These are phyloP conservation scores for Planiliza haematocheilus DNA, from an alignment of 2,113 vertebrate genomes.

Conservation along the genomic window DNA sequence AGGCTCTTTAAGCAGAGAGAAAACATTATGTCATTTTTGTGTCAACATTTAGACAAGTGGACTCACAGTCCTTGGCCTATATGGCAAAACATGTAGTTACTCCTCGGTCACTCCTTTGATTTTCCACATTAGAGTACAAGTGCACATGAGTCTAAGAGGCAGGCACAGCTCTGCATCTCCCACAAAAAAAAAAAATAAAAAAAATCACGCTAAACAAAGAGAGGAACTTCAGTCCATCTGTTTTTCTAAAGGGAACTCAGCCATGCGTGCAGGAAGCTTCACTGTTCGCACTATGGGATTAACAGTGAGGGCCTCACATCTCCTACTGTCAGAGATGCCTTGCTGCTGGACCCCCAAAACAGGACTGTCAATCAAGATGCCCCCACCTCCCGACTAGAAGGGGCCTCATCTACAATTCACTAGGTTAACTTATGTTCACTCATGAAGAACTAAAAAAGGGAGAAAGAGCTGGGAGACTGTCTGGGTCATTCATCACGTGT, in stretches of 20 bases:
- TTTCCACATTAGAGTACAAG: slow-evolving; percentile 31
- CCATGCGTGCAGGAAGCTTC: slow-evolving; percentile 68
- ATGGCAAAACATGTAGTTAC: background rate
- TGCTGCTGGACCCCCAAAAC: slow-evolving; percentile 42
- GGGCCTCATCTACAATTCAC: slow-evolving; percentile 26
- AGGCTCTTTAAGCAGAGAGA: background rate
- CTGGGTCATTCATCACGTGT: background rate
- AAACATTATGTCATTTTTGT: background rate
- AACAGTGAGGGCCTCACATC: slow-evolving; percentile 69
- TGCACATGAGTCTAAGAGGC: slow-evolving; percentile 12
- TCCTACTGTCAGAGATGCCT: slow-evolving; percentile 61
- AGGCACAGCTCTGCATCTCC: slow-evolving; percentile 21
- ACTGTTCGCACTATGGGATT: slow-evolving; percentile 68
- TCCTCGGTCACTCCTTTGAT: slow-evolving; percentile 15
- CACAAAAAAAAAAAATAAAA: slow-evolving; percentile 13
- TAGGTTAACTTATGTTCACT: slow-evolving; percentile 13
- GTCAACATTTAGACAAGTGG: background rate
- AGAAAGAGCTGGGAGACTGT: slow-evolving; percentile 1
- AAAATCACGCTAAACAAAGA: slow-evolving; percentile 70
- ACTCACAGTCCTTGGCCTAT: background rate
- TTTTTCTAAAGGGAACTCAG: slow-evolving; percentile 71
- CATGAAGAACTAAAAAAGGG: slow-evolving; percentile 10
- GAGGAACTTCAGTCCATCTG: slow-evolving; percentile 80
- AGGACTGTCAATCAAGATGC: slow-evolving; percentile 60
- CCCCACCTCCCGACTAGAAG: background rate